Evolutionary conservation across 2,113 vertebrate genomes (phyloP).

Genomic region (Perca schrenkii): DNA sequence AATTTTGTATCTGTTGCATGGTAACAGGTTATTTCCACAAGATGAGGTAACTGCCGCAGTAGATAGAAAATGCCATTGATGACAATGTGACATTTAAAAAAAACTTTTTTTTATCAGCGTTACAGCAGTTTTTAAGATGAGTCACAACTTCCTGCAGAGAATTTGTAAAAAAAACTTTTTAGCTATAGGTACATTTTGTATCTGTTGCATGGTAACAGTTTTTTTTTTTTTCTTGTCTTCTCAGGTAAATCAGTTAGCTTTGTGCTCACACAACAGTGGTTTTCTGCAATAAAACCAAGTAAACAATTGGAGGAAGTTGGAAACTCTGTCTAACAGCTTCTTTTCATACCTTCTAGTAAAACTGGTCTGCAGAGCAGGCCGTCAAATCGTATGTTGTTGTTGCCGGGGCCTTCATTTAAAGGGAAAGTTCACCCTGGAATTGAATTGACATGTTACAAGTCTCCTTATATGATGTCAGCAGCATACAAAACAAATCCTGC

Average conservation of each 20-base stretch:
- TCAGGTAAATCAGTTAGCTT: slow-evolving; percentile 7
- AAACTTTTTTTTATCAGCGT: not conserved
- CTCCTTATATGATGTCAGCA: not conserved
- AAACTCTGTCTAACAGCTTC: not conserved
- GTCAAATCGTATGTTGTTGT: not conserved
- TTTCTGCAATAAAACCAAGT: slow-evolving; percentile 2
- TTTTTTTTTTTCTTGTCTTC: not conserved
- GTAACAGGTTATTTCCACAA: not conserved
- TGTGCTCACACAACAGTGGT: slow-evolving; percentile 6
- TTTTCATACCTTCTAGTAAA: not conserved
- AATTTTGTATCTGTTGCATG: not conserved
- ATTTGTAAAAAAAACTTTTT: not conserved
- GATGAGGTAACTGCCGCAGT: not conserved
- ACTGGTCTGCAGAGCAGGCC: not conserved
- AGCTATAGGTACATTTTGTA: not conserved
- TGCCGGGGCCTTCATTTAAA: not conserved
- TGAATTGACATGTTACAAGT: not conserved
- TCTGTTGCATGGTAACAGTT: not conserved
- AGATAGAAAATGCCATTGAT: not conserved
- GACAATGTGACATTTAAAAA: not conserved
- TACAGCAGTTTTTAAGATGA: not conserved
- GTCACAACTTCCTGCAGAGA: not conserved
- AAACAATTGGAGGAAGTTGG: slow-evolving; percentile 19
- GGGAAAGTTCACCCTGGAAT: not conserved
- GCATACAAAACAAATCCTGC: not conserved